Evolutionary conservation across 2,113 vertebrate genomes (phyloP).

Genomic region (Dromas ardeola): DNA sequence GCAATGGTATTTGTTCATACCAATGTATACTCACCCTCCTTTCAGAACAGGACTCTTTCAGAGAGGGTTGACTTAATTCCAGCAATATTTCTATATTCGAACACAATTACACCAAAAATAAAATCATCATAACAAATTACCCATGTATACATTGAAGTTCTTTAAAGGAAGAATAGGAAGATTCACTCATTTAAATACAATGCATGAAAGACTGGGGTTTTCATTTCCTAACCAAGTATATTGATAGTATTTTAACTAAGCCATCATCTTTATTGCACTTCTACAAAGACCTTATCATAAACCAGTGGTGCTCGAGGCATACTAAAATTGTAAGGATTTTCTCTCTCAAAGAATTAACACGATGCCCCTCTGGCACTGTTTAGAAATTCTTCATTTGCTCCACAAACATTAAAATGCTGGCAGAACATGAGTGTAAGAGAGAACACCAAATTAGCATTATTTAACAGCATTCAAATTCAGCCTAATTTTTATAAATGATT

Average conservation of each 20-base stretch:
- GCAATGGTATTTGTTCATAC: background rate
- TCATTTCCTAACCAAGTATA: slow-evolving; percentile 21
- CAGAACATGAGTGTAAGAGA: background rate
- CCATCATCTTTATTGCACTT: slow-evolving; percentile 30
- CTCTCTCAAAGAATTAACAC: slow-evolving; percentile 43
- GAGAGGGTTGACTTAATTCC: background rate
- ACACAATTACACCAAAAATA: background rate
- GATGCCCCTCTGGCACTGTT: slow-evolving; percentile 7
- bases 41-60: background rate
- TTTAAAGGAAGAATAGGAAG: background rate
- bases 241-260: slow-evolving; percentile 47
- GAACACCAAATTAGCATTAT: slow-evolving; percentile 39
- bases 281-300: slow-evolving; percentile 48
- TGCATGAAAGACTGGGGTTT: background rate
- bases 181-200: background rate
- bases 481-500: background rate
- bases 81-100: background rate
- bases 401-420: slow-evolving; percentile 41
- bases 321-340: slow-evolving; percentile 44
- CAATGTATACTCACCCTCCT: background rate
- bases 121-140: background rate
- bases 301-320: background rate
- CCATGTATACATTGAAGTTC: background rate
- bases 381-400: slow-evolving; percentile 57
- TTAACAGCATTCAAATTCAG: slow-evolving; percentile 38